A percentile compares a stretch with the other conserved stretches of the same genome.
Conservation (phyloP, 2,797 vertebrate genomes). For the Serranus cabrilla region DNA sequence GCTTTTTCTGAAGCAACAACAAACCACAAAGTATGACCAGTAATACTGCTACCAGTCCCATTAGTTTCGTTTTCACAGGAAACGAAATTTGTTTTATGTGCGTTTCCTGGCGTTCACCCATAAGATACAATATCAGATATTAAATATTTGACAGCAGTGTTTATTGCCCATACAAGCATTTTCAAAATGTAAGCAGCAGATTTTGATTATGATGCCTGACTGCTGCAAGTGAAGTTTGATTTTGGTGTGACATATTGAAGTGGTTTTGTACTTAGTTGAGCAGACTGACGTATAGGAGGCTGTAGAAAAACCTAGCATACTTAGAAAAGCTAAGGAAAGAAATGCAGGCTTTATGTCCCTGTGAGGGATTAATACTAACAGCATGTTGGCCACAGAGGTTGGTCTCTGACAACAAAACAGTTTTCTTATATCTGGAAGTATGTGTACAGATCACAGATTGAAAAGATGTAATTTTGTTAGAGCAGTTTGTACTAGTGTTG, state of each 20-base stretch:
- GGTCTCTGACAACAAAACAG: not conserved
- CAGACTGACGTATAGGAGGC: not conserved
- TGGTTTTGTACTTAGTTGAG: not conserved
- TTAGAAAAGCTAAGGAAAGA: not conserved
- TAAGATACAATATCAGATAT: not conserved
- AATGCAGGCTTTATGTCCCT: not conserved
- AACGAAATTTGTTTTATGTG: not conserved
- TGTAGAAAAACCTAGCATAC: not conserved
- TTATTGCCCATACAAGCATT: not conserved
- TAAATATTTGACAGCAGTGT: not conserved
- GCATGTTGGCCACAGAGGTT: not conserved
- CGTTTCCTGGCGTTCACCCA: not conserved
- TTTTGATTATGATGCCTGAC: not conserved
- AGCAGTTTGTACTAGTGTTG: not conserved
- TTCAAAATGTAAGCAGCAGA: not conserved
- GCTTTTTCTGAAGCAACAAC: constrained; percentile 40
- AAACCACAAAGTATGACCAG: not conserved
- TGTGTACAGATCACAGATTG: constrained; percentile 14
- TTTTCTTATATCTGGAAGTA: not conserved
- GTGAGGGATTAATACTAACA: not conserved
- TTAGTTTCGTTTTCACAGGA: constrained; percentile 32
- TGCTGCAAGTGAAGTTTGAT: not conserved
- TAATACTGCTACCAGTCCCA: not conserved
- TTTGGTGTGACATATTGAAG: not conserved
- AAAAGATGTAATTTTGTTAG: not conserved